phyloP scores from a whole-genome alignment of 2,888 invertebrate species.

The Magallana nippona region DNA sequence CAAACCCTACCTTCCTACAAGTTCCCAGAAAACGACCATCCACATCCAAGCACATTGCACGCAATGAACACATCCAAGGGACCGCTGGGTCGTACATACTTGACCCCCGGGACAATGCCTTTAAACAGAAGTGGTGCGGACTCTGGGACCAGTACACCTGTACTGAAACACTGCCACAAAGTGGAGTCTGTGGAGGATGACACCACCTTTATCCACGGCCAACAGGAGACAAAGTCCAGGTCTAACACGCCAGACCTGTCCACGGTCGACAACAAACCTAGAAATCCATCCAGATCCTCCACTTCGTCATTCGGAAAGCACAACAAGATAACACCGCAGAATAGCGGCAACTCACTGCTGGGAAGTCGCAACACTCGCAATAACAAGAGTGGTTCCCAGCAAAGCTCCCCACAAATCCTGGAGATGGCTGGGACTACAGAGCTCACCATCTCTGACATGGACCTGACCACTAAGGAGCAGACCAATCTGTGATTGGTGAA shows the following conservation, averaged over 20 bases:
- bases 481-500: background rate
- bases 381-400: background rate
- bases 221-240: background rate
- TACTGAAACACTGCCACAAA: background rate
- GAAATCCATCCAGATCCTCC: background rate
- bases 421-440: background rate
- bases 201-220: background rate
- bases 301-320: background rate
- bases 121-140: background rate
- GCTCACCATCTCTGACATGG: slow-evolving; percentile 4
- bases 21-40: background rate
- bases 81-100: background rate
- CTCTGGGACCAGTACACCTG: background rate
- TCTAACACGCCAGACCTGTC: background rate
- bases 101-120: background rate
- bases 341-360: background rate
- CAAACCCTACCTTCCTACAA: background rate
- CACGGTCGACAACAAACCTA: background rate
- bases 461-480: background rate
- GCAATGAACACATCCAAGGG: background rate
- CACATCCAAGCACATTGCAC: background rate
- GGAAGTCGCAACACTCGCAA: background rate
- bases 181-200: background rate
- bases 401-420: background rate
- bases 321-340: background rate